Conservation (phyloP, 2,888 invertebrate species). For the Torymus auratus region DNA sequence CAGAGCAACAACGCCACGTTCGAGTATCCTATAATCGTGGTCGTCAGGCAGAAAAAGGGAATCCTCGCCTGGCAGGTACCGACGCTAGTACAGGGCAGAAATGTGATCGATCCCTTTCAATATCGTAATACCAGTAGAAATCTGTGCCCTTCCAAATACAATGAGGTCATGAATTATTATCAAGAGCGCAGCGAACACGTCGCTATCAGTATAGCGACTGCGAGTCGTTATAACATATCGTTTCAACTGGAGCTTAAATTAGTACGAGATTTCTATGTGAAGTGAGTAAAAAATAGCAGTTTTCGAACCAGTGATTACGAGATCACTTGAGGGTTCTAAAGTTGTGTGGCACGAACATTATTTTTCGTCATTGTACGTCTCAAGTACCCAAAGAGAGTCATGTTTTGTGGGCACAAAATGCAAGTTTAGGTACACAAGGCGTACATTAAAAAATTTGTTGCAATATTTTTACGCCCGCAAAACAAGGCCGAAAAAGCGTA, state of each 20-base stretch:
- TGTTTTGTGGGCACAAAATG: too few relatives aligned
- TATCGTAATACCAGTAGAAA: slow-evolving; percentile 77
- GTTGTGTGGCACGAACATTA: too few relatives aligned
- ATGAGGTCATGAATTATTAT: slow-evolving; percentile 67
- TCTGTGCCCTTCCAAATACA: slow-evolving; percentile 80
- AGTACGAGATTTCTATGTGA: slow-evolving; percentile 80
- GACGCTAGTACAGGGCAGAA: slow-evolving; percentile 78
- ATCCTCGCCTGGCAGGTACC: slow-evolving; percentile 90
- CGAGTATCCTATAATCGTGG: slow-evolving; percentile 84
- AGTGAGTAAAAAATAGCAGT: too few relatives aligned
- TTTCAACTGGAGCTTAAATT: slow-evolving; percentile 81
- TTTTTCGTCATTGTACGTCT: too few relatives aligned
- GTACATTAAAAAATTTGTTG: too few relatives aligned
- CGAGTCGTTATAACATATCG: slow-evolving; percentile 79
- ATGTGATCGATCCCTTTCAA: slow-evolving; percentile 57
- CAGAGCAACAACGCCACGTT: slow-evolving; percentile 76
- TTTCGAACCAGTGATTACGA: too few relatives aligned
- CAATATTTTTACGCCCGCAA: too few relatives aligned
- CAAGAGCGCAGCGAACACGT: slow-evolving; percentile 79
- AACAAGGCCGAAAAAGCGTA: too few relatives aligned
- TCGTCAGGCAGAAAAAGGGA: slow-evolving; percentile 85
- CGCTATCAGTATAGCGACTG: slow-evolving; percentile 83
- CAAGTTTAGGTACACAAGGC: too few relatives aligned
- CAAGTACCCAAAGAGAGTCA: too few relatives aligned
- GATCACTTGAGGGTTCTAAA: too few relatives aligned